Evolutionary conservation across 2,888 invertebrate species (phyloP).

Genomic region (Drosophila acutilabella): DNA sequence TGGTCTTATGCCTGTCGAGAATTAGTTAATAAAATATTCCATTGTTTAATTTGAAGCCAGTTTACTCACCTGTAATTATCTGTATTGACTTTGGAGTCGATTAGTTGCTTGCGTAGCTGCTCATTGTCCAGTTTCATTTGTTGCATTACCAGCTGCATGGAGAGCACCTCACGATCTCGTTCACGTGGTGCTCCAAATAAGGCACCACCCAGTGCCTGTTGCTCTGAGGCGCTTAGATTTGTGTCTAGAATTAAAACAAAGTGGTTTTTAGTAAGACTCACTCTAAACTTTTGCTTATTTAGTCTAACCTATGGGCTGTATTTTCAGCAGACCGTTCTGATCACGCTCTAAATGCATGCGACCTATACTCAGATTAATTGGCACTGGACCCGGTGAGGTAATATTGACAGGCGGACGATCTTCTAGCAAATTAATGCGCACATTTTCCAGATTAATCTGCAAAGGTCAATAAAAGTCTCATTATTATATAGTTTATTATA

Average conservation of each 20-base stretch:
- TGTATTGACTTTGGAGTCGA: slow-evolving; percentile 85
- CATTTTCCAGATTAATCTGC: slow-evolving; percentile 90
- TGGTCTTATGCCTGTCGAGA: slow-evolving; percentile 79
- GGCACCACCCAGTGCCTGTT: slow-evolving; percentile 54
- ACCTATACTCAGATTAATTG: slow-evolving; percentile 90
- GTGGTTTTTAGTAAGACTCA: no score
- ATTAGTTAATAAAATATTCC: neutral
- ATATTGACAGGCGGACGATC: slow-evolving; percentile 93
- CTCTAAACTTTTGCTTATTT: no score
- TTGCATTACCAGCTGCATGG: slow-evolving; percentile 86
- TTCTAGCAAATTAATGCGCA: slow-evolving; percentile 91
- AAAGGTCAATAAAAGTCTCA: neutral
- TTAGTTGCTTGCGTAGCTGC: slow-evolving; percentile 87
- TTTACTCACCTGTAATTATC: slow-evolving; percentile 86
- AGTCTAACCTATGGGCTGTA: slow-evolving; percentile 87
- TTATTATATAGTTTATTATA: neutral
- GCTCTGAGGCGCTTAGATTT: slow-evolving; percentile 51
- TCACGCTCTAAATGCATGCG: slow-evolving; percentile 90
- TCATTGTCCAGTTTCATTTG: slow-evolving; percentile 88
- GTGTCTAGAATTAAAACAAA: slow-evolving; percentile 47
- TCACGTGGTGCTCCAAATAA: slow-evolving; percentile 78
- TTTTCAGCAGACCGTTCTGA: slow-evolving; percentile 90
- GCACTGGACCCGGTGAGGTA: slow-evolving; percentile 93
- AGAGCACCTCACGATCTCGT: slow-evolving; percentile 85
- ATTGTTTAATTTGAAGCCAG: neutral